Percentiles rank a stretch among this genome's conserved stretches.
Conservation (phyloP, 2,797 vertebrate genomes). For the Nyctalus aviator region DNA sequence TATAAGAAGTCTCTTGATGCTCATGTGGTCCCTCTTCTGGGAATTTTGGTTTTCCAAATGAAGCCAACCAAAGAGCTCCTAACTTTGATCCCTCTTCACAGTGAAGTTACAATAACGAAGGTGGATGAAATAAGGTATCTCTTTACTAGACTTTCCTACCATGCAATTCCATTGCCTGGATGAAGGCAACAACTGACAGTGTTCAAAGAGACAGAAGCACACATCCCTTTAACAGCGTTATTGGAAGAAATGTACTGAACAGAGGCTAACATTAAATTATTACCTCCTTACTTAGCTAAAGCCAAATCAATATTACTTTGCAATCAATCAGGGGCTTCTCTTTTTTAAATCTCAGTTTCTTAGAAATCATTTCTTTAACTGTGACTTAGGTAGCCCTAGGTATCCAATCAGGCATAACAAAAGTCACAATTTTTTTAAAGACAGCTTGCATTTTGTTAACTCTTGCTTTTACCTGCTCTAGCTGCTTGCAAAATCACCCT, state of each 20-base stretch:
- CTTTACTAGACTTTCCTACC: not conserved
- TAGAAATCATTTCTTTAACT: slow-evolving; percentile 7
- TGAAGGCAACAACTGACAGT: not conserved
- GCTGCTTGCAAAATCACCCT: not conserved
- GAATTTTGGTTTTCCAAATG: slow-evolving; percentile 51
- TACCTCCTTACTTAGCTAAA: slow-evolving; percentile 11
- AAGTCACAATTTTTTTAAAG: not conserved
- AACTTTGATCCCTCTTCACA: not conserved
- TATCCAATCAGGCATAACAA: not conserved
- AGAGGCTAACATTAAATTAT: slow-evolving; percentile 26
- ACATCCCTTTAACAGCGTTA: not conserved
- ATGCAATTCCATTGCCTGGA: not conserved
- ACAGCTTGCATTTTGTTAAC: not conserved
- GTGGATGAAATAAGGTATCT: not conserved
- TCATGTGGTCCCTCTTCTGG: not conserved
- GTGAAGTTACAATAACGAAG: not conserved
- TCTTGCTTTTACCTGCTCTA: not conserved
- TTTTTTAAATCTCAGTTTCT: not conserved
- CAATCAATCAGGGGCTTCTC: not conserved
- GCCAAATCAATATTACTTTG: not conserved
- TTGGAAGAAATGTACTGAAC: not conserved
- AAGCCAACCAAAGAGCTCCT: not conserved
- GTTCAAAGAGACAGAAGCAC: not conserved
- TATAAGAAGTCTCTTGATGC: not conserved
- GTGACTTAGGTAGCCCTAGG: not conserved